phyloP scores from a whole-genome alignment of 1,140 invertebrate genomes.

The Stegodyphus mimosarum region DNA sequence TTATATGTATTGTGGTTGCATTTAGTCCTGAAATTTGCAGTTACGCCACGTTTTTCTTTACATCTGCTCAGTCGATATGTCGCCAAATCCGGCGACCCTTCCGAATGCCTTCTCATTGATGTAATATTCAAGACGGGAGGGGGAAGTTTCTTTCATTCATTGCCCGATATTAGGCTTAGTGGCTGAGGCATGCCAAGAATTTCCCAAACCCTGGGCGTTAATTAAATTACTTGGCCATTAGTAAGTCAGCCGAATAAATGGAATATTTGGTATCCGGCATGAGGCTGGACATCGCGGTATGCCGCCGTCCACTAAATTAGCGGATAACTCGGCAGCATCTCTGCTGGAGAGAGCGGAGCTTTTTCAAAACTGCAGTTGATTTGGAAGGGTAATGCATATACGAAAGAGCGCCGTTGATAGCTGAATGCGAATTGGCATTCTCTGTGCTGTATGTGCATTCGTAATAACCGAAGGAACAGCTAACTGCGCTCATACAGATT shows the following conservation, averaged over 20 bases:
- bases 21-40: too few species aligned
- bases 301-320: constrained; percentile 57
- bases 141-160: constrained; percentile 57
- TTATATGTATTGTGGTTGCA: too few species aligned
- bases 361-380: too few species aligned
- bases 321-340: constrained; percentile 24
- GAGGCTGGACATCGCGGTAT: constrained; percentile 49
- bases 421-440: too few species aligned
- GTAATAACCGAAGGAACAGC: too few species aligned
- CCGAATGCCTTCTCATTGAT: constrained; percentile 40
- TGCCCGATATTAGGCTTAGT: constrained; percentile 60
- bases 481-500: too few species aligned
- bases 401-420: too few species aligned
- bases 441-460: too few species aligned
- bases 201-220: constrained; percentile 57
- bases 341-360: too few species aligned
- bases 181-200: constrained; percentile 59
- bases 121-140: constrained; percentile 48
- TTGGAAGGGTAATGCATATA: too few species aligned
- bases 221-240: constrained; percentile 61
- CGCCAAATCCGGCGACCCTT: constrained; percentile 26
- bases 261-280: constrained; percentile 14
- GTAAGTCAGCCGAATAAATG: constrained; percentile 48
- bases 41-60: not conserved
- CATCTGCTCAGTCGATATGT: not conserved